Conservation (phyloP, 2,113 vertebrate genomes). For the Trogon melanurus region DNA sequence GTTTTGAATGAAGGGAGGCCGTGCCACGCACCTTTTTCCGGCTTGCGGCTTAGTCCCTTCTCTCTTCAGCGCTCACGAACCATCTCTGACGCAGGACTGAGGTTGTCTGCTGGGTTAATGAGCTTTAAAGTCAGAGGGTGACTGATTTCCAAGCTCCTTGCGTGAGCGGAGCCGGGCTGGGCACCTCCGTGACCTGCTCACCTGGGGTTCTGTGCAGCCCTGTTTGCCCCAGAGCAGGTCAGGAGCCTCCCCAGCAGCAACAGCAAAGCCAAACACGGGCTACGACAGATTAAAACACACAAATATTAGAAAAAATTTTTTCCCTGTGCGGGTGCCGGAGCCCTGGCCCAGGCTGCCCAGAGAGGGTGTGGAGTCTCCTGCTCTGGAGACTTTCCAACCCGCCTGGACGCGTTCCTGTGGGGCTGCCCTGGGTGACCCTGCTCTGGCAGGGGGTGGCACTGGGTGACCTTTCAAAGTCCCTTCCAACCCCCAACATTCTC, state of each 20-base stretch:
- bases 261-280: background rate
- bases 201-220: background rate
- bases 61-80: background rate
- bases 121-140: background rate
- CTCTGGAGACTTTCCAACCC: too few species aligned
- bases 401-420: too few species aligned
- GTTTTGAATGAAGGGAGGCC: too few species aligned
- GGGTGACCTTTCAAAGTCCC: too few species aligned
- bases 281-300: background rate
- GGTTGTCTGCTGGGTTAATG: background rate
- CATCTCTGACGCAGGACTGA: background rate
- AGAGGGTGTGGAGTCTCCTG: too few species aligned
- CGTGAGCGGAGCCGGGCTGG: background rate
- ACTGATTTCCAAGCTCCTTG: background rate
- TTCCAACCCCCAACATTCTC: too few species aligned
- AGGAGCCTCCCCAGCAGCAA: background rate
- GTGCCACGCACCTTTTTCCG: accelerated
- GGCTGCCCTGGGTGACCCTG: too few species aligned
- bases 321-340: too few species aligned
- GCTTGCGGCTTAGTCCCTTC: background rate
- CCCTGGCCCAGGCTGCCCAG: too few species aligned
- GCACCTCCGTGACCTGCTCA: too few species aligned
- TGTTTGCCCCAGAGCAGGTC: background rate
- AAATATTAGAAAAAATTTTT: too few species aligned
- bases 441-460: too few species aligned